Evolutionary conservation across 2,113 vertebrate species (phyloP), one percentile per base, ranked within the genome.

Genomic region (Antennarius striatus): DNA sequence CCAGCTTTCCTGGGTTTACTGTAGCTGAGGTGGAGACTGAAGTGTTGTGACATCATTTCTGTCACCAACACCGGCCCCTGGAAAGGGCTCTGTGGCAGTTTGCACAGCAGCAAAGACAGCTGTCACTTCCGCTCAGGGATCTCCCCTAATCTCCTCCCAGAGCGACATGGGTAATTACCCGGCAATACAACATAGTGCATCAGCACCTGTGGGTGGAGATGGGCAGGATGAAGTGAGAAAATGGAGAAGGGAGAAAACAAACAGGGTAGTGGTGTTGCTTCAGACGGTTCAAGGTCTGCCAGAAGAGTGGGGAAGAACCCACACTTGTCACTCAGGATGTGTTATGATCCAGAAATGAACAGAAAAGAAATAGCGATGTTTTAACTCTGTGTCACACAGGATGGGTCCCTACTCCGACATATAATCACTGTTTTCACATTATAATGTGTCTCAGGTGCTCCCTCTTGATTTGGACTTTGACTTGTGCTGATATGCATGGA

Each of bases 91-190:
- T 39, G 8, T 10, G n/a, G 58, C 56, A 22, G 42, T 67, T 59
- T 71, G 43, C 57, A 49, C 59, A 63, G 58, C 40, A 3, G 15
- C 48, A 29, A 54, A 77, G 79, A 77, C 82, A 84, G 80, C 84
- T 87, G 89, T 85, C 82, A 74, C 79, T 68, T 87, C 56, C 30
- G 53, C 80, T 80, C 0, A 32, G 84, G 83, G 77, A 82, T 80
- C 68, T 68, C 54, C 78, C 65, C 53, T 77, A 73, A 65, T 74
- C 78, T 65, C 60, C 63, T 69, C 63, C 51, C 68, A 32, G 49
- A 52, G 77, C 15, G 45, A 66, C 63, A 39, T 43, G 32, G 79
- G 62, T 88, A 85, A 91, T 91, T 82, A 89, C 66, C 67, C 40
- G 3, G 61, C 69, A 51, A 63, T 62, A 12, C 69, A 79, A 83